phyloP scores from a whole-genome alignment of 2,888 invertebrate species.

The Molanna angustata region DNA sequence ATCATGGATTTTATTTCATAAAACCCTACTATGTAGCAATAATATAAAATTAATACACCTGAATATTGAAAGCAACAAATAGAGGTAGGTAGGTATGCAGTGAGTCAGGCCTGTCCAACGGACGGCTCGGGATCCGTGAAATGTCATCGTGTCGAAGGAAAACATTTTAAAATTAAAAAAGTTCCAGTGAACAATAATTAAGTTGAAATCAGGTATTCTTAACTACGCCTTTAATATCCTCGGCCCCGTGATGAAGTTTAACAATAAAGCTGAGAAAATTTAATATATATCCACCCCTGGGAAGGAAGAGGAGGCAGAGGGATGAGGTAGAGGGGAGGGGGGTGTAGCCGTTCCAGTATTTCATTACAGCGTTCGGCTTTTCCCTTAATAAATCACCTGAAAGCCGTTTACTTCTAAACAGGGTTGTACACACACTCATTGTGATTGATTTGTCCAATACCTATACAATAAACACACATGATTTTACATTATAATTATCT shows the following conservation, averaged over 20 bases:
- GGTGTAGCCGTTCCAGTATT: conserved; percentile 30
- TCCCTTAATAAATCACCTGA: conserved; percentile 33
- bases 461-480: no score
- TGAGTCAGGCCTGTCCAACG: background rate
- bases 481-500: no score
- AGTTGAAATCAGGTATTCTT: conserved; percentile 28
- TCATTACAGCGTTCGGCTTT: conserved; percentile 33
- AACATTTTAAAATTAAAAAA: conserved; percentile 24
- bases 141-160: conserved; percentile 10
- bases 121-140: background rate
- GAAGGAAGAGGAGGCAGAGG: background rate
- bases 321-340: conserved; percentile 8
- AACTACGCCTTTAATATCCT: conserved; percentile 23
- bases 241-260: conserved; percentile 27
- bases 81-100: no score
- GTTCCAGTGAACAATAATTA: conserved; percentile 22
- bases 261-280: conserved; percentile 30
- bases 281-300: conserved; percentile 28
- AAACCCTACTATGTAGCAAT: no score
- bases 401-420: conserved; percentile 11
- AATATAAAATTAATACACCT: no score
- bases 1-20: no score
- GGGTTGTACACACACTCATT: conserved; percentile 7
- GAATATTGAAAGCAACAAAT: no score
- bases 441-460: no score